Evolutionary conservation across 30 jellyfish, hydroid and myxozoan genomes (phyloP).

Genomic region (Sanderia malayensis): DNA sequence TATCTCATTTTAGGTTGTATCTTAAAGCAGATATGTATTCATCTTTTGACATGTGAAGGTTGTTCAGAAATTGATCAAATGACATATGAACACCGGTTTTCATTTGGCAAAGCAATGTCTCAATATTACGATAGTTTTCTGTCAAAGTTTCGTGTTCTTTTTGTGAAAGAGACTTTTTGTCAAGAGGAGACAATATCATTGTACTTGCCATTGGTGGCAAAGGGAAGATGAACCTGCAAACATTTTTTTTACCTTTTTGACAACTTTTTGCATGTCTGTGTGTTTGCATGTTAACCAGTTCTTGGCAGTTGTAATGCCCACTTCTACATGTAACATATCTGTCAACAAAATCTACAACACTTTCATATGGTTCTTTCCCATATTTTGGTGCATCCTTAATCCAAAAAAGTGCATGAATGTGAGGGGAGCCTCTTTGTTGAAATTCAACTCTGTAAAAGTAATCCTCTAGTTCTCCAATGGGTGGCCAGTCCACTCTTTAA

Average conservation of each 20-base stretch:
- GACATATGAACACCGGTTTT: constrained; percentile 8
- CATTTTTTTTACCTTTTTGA: constrained; percentile 9
- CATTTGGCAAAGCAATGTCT: constrained; percentile 25
- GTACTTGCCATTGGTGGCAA: constrained; percentile 44
- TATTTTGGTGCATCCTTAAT: too few species aligned
- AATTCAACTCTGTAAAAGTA: too few species aligned
- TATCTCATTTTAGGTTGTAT: constrained; percentile 16
- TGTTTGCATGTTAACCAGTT: constrained; percentile 11
- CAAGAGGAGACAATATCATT: constrained; percentile 23
- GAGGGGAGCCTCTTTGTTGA: constrained; percentile 58
- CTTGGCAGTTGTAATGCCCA: constrained; percentile 7
- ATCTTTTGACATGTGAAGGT: constrained; percentile 4
- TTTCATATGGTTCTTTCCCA: constrained; percentile 45
- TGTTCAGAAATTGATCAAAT: constrained; percentile 5
- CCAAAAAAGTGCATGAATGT: constrained; percentile 45
- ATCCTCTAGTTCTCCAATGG: constrained; percentile 19
- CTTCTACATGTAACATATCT: constrained; percentile 12
- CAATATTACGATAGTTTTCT: not conserved
- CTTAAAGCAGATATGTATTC: constrained; percentile 8
- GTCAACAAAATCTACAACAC: constrained; percentile 24
- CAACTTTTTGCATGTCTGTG: too few species aligned
- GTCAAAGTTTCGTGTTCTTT: not conserved
- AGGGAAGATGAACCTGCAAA: constrained; percentile 40
- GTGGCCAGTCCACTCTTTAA: constrained; percentile 7
- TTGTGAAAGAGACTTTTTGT: not conserved